Percentiles rank a stretch among this genome's conserved stretches.
Conservation (phyloP, 1,140 invertebrate genomes). For the Apis mellifera region DNA sequence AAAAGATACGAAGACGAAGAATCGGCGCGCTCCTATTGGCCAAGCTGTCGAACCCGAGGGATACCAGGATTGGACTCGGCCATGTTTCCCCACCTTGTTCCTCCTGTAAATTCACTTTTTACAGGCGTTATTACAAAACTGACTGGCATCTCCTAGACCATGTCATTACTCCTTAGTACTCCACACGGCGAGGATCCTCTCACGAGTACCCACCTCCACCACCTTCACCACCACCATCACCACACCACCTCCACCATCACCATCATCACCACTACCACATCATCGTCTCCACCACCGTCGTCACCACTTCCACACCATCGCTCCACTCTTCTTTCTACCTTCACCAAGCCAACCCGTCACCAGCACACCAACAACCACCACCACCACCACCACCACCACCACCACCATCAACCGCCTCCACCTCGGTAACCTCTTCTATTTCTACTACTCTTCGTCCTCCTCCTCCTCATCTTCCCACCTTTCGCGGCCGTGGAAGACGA, state of each 20-base stretch:
- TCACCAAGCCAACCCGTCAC: not conserved
- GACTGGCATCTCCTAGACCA: constrained; percentile 81
- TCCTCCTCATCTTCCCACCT: constrained; percentile 64
- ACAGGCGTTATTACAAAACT: constrained; percentile 81
- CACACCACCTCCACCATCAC: not conserved
- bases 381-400: constrained; percentile 26
- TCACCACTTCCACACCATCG: constrained; percentile 33
- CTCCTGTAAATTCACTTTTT: constrained; percentile 80
- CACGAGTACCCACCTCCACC: constrained; percentile 50
- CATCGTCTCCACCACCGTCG: not conserved
- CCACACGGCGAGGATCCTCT: constrained; percentile 78
- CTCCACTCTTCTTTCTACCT: not conserved
- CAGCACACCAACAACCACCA: not conserved
- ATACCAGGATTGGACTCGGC: constrained; percentile 73
- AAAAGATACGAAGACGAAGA: constrained; percentile 38
- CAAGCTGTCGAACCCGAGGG: constrained; percentile 44
- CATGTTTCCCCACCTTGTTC: constrained; percentile 77
- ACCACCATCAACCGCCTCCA: constrained; percentile 43
- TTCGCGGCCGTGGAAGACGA: constrained; percentile 67
- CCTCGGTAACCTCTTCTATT: constrained; percentile 49
- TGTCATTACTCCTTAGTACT: constrained; percentile 81
- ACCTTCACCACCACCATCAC: constrained; percentile 35
- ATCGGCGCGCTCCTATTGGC: constrained; percentile 76
- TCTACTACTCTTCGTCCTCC: constrained; percentile 60
- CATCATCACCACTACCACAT: constrained; percentile 1